Base-by-base conservation (phyloP, 2,797 vertebrate species). In the Cyclura pinguis region DNA sequence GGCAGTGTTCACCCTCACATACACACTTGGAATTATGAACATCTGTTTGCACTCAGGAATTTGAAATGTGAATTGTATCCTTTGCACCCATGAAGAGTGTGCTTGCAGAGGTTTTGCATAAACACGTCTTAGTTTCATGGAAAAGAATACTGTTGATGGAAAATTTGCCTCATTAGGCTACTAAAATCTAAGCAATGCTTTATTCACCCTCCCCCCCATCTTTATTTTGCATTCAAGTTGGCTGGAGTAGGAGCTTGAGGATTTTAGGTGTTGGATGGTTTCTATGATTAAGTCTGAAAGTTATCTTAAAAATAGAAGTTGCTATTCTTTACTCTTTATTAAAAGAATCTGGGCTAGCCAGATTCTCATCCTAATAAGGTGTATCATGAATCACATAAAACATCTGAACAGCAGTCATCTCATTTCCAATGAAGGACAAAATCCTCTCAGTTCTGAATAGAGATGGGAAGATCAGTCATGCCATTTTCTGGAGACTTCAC, bases 1-100 rank as follows among this genome's bases (percentile, higher is more conserved):
- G 85, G 59, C 55, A 82, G 57, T 16, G 22, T 35, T 64, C 22
- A n/a, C 8, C 0, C 5, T 9, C 64, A 16, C 80, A 42, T 27
- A 3, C 86, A 32, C 72, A 85, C 38, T 91, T 91, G 73, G 74
- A 80, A 50, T 62, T 85, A 85, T 88, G 64, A 91, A 88, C 90
- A 62, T 85, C 81, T 91, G 81, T 88, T 91, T 73, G 42, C 81
- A 88, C 38, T 88, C 67, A 55, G 55, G 78, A 86, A 81, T 81
- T 73, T 80, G 42, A 76, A 52, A 74, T 88, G 47, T 80, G 82
- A 81, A 88, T 85, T 76, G 14, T 85, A 62, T 85, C 86, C 82
- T 91, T 91, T 80, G 64, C 76, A 64, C 24, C 76, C 76, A 72
- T 22, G 52, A 81, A 85, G 59, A 74, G 50, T 50, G 27, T 29